Evolutionary conservation across 2,113 vertebrate genomes (phyloP).

Genomic region (Muntiacus muntjak): DNA sequence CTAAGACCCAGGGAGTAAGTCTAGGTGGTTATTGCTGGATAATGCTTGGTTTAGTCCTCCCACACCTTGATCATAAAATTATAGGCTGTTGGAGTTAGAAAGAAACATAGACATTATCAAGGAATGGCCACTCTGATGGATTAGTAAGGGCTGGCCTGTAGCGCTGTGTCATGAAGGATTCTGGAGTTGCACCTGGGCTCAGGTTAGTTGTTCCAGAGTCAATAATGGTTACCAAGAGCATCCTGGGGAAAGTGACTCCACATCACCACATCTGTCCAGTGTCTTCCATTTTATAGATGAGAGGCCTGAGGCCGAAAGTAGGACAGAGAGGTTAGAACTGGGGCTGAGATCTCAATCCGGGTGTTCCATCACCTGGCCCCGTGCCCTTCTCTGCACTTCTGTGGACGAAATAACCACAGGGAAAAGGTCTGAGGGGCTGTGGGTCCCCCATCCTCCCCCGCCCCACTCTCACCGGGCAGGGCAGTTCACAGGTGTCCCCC

Average conservation of each 20-base stretch:
- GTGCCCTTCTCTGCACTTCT: neutral
- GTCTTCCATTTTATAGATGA: neutral
- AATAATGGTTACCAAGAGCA: neutral
- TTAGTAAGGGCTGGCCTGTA: neutral
- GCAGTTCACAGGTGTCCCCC: conserved; percentile 87
- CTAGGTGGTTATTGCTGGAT: neutral
- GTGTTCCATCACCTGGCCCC: neutral
- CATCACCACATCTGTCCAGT: accelerated
- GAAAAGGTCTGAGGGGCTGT: neutral
- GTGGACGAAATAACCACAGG: neutral
- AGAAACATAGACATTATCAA: neutral
- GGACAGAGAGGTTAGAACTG: neutral
- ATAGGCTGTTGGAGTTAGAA: neutral
- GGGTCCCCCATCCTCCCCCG: accelerated
- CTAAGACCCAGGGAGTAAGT: neutral
- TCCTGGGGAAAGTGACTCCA: neutral
- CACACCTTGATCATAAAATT: neutral
- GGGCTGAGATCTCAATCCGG: neutral
- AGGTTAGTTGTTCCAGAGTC: neutral
- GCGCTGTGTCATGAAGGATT: neutral
- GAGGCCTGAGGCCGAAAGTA: neutral
- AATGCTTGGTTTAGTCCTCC: neutral
- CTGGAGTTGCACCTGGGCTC: neutral
- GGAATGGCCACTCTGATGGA: too few species aligned
- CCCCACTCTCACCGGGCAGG: conserved; percentile 88